A percentile compares a stretch with the other conserved stretches of the same genome.
These are phyloP conservation scores for Kryptopterus vitreolus DNA, from an alignment of 2,797 vertebrate genomes.

Conservation along the genomic window DNA sequence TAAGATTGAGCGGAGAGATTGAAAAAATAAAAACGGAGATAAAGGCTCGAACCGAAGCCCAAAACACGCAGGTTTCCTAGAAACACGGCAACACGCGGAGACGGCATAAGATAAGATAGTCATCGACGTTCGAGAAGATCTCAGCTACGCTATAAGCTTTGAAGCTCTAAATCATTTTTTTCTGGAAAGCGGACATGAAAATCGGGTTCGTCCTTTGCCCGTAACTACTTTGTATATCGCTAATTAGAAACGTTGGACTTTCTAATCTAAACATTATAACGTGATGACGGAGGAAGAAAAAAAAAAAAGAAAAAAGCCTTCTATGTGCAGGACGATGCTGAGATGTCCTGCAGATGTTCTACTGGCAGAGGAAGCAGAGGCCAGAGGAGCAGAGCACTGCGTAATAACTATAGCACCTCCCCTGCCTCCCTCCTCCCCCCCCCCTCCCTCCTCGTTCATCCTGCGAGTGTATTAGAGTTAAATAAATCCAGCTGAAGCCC, in stretches of 20 bases:
- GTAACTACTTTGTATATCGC: no score
- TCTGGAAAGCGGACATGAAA: background rate
- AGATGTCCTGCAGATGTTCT: constrained; percentile 48
- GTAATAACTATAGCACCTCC: constrained; percentile 2
- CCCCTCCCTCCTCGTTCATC: background rate
- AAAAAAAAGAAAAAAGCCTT: background rate
- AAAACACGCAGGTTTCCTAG: constrained; percentile 1
- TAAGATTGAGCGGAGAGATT: constrained; percentile 17
- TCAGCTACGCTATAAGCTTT: background rate
- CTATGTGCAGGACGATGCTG: constrained; percentile 23
- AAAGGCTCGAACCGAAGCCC: constrained; percentile 3
- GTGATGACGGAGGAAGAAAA: no score
- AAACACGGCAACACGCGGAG: constrained; percentile 25
- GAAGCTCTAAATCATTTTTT: constrained; percentile 8
- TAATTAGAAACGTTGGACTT: no score
- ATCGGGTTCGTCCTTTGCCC: background rate
- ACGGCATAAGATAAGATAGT: constrained; percentile 5
- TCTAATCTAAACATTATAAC: background rate
- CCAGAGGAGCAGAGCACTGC: constrained; percentile 11
- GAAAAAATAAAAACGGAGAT: constrained; percentile 19
- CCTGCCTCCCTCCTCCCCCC: background rate
- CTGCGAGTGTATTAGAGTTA: constrained; percentile 15
- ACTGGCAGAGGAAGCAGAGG: constrained; percentile 23
- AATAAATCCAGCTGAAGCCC: constrained; percentile 31
- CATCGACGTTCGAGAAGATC: background rate